Evolutionary conservation across 1,140 invertebrate species (phyloP).

Genomic region (Drosophila kepulauana): DNA sequence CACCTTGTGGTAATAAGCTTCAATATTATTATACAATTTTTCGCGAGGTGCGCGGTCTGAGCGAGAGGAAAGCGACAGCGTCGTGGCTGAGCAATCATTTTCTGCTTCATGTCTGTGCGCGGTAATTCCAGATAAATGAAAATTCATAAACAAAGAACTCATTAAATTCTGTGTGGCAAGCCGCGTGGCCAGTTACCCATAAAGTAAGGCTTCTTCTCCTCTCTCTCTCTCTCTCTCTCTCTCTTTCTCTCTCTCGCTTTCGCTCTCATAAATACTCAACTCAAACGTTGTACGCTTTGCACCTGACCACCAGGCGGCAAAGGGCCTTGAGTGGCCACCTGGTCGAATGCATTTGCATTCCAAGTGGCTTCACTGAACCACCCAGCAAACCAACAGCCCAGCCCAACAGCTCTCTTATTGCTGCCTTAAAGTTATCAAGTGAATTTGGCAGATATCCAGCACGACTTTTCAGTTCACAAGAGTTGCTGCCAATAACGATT

Average conservation of each 20-base stretch:
- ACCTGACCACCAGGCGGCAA: constrained; percentile 1
- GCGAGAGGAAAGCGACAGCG: too few relatives aligned
- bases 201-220: constrained; percentile 21
- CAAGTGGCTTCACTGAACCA: constrained; percentile 4
- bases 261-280: constrained; percentile 11
- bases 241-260: not conserved
- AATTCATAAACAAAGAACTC: constrained; percentile 71
- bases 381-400: not conserved
- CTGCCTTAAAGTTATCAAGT: too few relatives aligned
- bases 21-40: constrained; percentile 70
- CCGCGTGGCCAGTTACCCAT: constrained; percentile 19
- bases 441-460: too few relatives aligned
- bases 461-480: too few relatives aligned
- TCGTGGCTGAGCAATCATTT: not conserved
- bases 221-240: too few relatives aligned
- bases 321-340: constrained; percentile 17
- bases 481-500: too few relatives aligned
- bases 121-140: constrained; percentile 72
- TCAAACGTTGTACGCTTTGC: constrained; percentile 17
- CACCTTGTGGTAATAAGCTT: constrained; percentile 69
- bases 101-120: constrained; percentile 38
- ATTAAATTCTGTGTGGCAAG: constrained; percentile 49
- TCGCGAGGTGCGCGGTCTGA: not conserved
- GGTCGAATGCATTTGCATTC: constrained; percentile 35
- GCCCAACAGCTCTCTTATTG: too few relatives aligned